phyloP scores from a whole-genome alignment of 2,797 vertebrate genomes.

The Valencia hispanica region DNA sequence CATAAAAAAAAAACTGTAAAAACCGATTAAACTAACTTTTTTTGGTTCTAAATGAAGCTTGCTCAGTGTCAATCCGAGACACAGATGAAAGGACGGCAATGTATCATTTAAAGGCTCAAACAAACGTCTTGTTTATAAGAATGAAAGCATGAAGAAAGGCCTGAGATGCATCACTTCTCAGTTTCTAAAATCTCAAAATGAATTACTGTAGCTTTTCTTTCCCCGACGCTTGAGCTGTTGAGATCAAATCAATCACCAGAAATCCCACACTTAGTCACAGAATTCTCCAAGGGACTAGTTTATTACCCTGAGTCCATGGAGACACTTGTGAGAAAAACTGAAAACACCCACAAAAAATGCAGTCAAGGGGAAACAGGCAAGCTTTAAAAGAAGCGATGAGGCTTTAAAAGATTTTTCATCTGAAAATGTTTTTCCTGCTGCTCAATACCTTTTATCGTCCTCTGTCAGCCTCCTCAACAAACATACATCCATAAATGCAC shows the following conservation, averaged over 20 bases:
- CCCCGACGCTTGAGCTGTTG: slow-evolving; percentile 36
- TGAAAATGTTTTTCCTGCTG: slow-evolving; percentile 30
- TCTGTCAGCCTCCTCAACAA: slow-evolving; percentile 31
- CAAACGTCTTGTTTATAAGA: slow-evolving; percentile 19
- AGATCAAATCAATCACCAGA: slow-evolving; percentile 53
- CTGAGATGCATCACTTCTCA: slow-evolving; percentile 14
- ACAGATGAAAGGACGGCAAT: slow-evolving; percentile 34
- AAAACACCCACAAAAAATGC: slow-evolving; percentile 38
- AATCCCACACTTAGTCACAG: slow-evolving; percentile 48
- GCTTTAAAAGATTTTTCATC: slow-evolving; percentile 57
- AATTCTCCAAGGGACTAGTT: slow-evolving; percentile 52
- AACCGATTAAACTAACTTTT: background rate
- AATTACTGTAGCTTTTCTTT: slow-evolving; percentile 30
- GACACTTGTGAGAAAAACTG: slow-evolving; percentile 52
- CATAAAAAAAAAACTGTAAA: background rate
- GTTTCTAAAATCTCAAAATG: slow-evolving; percentile 31
- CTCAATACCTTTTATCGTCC: slow-evolving; percentile 54
- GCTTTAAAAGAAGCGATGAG: slow-evolving; percentile 54
- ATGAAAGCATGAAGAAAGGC: slow-evolving; percentile 8
- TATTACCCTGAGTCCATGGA: slow-evolving; percentile 52
- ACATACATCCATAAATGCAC: slow-evolving; percentile 6
- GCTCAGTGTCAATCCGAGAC: slow-evolving; percentile 22
- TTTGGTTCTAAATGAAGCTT: slow-evolving; percentile 27
- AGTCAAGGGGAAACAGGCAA: slow-evolving; percentile 43
- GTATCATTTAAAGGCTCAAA: slow-evolving; percentile 20